Evolutionary conservation across 2,888 invertebrate species (phyloP), one percentile per base, ranked within the genome.

Genomic region (Chrysolina oricalcia): DNA sequence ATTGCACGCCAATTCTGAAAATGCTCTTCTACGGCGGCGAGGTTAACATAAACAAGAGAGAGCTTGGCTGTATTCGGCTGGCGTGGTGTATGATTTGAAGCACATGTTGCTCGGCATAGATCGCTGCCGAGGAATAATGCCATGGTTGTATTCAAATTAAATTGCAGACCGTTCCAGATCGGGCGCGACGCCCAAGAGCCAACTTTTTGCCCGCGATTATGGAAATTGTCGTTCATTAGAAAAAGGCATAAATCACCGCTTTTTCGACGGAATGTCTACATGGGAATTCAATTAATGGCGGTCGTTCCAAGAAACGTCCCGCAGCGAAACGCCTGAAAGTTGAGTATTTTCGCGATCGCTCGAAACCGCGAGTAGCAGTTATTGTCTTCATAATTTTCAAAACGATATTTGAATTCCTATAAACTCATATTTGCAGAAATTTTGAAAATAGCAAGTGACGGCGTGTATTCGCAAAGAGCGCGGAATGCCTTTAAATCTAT

Each of bases 71-170:
- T 84, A 81, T 82, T 81, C 78, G 81, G 74, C 80, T 81, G 80
- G 78, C 83, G 84, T 83, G 84, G 81, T 84, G 82, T 85, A 85
- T 85, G 85, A 85, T 85, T 85, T 84, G 85, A 84, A 84, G 85
- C 85, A 85, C 84, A 85, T 85, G 85, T 85, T 85, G 83, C 83
- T 73, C 13, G 66, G 72, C 65, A 70, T 64, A 59, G 81, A 77
- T 77, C 75, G 76, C 76, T 77, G 77, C 70, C 69, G 77, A 79
- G 76, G 81, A 82, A 83, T 83, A 85, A 83, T 82, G 81, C 83
- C 74, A 78, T 80, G 82, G 82, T 84, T 84, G 82, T 83, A 84
- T 84, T 85, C 85, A 85, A 83, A 85, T 84, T 80, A 84, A 84
- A 84, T 84, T 83, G 83, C 81, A 81, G 79, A 73, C 79, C 78